Evolutionary conservation across 2,888 invertebrate genomes (phyloP).

Genomic region (Malacosoma neustria): DNA sequence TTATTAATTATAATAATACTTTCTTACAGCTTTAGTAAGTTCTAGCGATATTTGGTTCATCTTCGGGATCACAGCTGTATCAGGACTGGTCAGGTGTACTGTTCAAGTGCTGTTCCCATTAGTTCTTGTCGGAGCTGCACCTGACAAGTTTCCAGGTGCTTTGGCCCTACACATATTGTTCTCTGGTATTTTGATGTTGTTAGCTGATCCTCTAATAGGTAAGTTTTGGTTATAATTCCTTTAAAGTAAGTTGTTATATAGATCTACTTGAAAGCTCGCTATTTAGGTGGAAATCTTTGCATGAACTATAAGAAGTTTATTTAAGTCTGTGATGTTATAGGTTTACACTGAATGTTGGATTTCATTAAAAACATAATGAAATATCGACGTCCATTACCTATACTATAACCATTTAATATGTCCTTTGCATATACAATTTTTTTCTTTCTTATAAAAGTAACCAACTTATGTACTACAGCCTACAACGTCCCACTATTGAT

Average conservation of each 20-base stretch:
- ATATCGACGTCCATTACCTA: too few relatives aligned
- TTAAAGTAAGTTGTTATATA: not conserved
- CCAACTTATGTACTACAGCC: too few relatives aligned
- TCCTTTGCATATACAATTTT: too few relatives aligned
- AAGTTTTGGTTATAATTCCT: conserved; percentile 20
- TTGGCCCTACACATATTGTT: conserved; percentile 83
- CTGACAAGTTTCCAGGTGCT: conserved; percentile 82
- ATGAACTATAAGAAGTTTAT: too few relatives aligned
- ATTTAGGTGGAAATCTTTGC: too few relatives aligned
- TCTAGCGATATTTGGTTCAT: conserved; percentile 66
- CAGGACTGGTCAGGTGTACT: conserved; percentile 81
- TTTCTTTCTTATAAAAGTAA: too few relatives aligned
- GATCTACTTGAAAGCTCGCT: too few relatives aligned
- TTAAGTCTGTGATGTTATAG: too few relatives aligned
- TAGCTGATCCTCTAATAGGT: conserved; percentile 82
- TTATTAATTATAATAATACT: conserved; percentile 1
- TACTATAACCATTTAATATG: too few relatives aligned
- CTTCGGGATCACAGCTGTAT: conserved; percentile 72
- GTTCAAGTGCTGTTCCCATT: conserved; percentile 82
- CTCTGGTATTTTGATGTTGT: conserved; percentile 78
- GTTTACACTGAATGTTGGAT: too few relatives aligned
- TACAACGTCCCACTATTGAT: too few relatives aligned
- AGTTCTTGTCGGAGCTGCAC: conserved; percentile 79
- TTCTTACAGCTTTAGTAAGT: conserved; percentile 45
- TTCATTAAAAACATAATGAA: too few relatives aligned